Conservation (phyloP, 2,888 invertebrate genomes). For the Drosophila fungiperda region DNA sequence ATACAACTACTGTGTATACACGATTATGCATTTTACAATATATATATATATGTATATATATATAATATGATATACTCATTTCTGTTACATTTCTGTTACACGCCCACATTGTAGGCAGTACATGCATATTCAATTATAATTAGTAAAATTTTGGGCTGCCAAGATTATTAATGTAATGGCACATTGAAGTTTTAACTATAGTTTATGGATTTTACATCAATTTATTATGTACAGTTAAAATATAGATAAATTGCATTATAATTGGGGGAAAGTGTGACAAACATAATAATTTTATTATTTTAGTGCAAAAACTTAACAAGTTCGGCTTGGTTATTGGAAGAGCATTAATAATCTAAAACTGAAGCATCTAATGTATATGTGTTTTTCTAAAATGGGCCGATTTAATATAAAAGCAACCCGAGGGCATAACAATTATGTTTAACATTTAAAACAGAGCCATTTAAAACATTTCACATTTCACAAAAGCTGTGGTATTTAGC, state of each 20-base stretch:
- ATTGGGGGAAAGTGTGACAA: not conserved
- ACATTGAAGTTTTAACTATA: constrained; percentile 15
- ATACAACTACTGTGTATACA: constrained; percentile 1
- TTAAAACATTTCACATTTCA: constrained; percentile 54
- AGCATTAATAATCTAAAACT: constrained; percentile 16
- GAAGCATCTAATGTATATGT: constrained; percentile 5
- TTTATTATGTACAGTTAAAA: constrained; percentile 37
- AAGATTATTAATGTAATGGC: constrained; percentile 19
- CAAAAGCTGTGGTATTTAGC: constrained; percentile 12
- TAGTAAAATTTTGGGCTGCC: constrained; percentile 40
- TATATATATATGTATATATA: constrained; percentile 1
- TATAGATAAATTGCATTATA: constrained; percentile 6
- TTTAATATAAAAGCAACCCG: constrained; percentile 26
- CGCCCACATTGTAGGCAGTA: constrained; percentile 24
- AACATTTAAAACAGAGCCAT: constrained; percentile 49
- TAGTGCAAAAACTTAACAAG: constrained; percentile 10
- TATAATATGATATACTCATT: constrained; percentile 11
- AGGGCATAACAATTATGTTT: constrained; percentile 38
- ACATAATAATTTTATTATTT: not conserved
- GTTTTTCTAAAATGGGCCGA: constrained; percentile 2
- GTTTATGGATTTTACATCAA: constrained; percentile 38
- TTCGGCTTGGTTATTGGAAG: constrained; percentile 21
- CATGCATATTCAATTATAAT: constrained; percentile 50
- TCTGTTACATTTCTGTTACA: constrained; percentile 15
- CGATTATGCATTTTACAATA: constrained; percentile 4